Conservation (phyloP, 1,140 invertebrate genomes). For the Pachypeltis micranthus region DNA sequence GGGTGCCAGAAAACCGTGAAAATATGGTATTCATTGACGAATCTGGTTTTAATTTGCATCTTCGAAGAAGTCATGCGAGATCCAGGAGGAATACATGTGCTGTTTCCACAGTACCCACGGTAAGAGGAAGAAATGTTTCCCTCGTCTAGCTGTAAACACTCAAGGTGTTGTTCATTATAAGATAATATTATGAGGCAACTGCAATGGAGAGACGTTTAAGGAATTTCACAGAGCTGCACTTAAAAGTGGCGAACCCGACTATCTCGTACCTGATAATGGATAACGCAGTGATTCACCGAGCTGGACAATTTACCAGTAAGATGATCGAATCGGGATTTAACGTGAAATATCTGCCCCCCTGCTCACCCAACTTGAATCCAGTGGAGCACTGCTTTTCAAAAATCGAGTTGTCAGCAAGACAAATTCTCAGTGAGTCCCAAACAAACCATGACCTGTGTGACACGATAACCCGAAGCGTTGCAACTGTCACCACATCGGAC, state of each 20-base stretch:
- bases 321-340: too few species aligned
- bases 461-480: too few species aligned
- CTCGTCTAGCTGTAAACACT: conserved; percentile 7
- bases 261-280: conserved; percentile 6
- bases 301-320: too few species aligned
- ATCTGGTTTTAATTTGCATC: background rate
- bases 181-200: background rate
- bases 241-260: conserved; percentile 1
- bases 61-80: background rate
- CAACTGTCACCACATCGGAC: too few species aligned
- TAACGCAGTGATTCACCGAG: background rate
- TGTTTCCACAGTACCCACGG: conserved; percentile 2
- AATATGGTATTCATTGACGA: conserved; percentile 7
- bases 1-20: conserved; percentile 6
- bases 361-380: too few species aligned
- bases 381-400: too few species aligned
- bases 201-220: background rate
- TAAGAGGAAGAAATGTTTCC: conserved; percentile 2
- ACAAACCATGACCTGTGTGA: too few species aligned
- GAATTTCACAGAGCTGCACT: background rate
- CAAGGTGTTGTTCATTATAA: conserved; percentile 4
- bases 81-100: conserved; percentile 4
- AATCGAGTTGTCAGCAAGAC: too few species aligned
- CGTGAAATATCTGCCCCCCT: too few species aligned
- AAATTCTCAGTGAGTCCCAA: too few species aligned